These are phyloP conservation scores for Protosalanx chinensis DNA, from an alignment of 2,797 vertebrate genomes.

Conservation along the genomic window DNA sequence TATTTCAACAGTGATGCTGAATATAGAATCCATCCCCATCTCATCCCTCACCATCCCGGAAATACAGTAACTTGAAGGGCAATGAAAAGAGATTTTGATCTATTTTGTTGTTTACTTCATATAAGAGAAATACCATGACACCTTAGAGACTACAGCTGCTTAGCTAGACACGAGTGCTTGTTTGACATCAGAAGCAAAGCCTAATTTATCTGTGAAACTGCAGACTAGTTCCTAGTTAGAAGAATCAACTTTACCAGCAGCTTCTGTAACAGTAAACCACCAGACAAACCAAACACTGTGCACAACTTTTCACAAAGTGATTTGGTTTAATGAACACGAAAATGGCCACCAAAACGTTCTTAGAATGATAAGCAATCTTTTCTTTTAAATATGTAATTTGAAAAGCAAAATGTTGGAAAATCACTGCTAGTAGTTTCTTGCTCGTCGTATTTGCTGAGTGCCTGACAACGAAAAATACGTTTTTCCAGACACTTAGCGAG, in stretches of 20 bases:
- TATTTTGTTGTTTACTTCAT: too few relatives aligned
- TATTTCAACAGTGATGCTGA: too few relatives aligned
- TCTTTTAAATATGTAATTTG: neutral
- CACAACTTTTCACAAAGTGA: neutral
- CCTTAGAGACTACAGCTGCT: neutral
- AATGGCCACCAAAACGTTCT: neutral
- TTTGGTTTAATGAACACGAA: neutral
- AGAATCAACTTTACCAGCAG: neutral
- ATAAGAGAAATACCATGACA: neutral
- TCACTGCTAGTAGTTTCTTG: neutral
- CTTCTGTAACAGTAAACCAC: neutral
- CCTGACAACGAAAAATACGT: constrained; percentile 54
- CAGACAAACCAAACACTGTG: neutral
- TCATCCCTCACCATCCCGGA: too few relatives aligned
- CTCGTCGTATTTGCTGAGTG: constrained; percentile 1
- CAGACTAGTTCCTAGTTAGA: neutral
- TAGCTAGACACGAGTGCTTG: neutral
- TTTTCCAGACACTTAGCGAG: constrained; percentile 42
- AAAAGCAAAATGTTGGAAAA: neutral
- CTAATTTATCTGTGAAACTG: neutral
- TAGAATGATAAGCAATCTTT: too few relatives aligned
- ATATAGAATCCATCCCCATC: too few relatives aligned
- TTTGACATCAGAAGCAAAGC: neutral
- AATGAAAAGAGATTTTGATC: too few relatives aligned
- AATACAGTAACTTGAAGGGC: too few relatives aligned